Evolutionary conservation across 2,797 vertebrate species (phyloP).

Genomic region (Ctenopoma multispine): DNA sequence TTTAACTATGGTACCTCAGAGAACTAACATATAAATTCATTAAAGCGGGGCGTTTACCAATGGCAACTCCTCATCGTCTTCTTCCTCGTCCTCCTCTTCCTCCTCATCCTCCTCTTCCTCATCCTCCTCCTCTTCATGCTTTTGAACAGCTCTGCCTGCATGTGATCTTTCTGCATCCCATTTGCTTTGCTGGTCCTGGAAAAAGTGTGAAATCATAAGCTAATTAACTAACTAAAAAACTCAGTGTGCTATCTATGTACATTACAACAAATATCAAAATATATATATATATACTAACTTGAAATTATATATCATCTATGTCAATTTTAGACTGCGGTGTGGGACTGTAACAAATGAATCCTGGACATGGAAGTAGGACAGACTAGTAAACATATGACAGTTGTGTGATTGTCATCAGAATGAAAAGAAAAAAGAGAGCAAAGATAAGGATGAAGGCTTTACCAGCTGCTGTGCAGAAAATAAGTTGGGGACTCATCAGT

Average conservation of each 20-base stretch:
- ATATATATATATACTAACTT: not conserved
- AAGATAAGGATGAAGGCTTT: not conserved
- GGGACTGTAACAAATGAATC: no score
- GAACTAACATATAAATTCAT: not conserved
- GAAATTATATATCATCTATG: not conserved
- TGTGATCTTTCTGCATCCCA: constrained; percentile 37
- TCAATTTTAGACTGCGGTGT: no score
- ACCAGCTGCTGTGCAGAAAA: not conserved
- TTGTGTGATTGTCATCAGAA: not conserved
- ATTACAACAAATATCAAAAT: not conserved
- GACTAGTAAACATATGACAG: no score
- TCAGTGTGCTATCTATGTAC: not conserved
- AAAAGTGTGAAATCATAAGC: not conserved
- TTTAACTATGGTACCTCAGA: not conserved
- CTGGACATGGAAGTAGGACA: not conserved
- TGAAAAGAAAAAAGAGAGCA: not conserved
- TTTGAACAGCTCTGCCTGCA: constrained; percentile 17
- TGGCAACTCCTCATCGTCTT: constrained; percentile 63
- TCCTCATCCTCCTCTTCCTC: constrained; percentile 18
- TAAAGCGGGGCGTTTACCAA: constrained; percentile 58
- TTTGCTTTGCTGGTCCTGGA: constrained; percentile 49
- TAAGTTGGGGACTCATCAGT: not conserved
- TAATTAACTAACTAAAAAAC: not conserved
- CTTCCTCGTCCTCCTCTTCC: not conserved
- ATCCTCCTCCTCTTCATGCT: constrained; percentile 22